Conservation (phyloP, 2,797 vertebrate species). For the Masticophis lateralis region DNA sequence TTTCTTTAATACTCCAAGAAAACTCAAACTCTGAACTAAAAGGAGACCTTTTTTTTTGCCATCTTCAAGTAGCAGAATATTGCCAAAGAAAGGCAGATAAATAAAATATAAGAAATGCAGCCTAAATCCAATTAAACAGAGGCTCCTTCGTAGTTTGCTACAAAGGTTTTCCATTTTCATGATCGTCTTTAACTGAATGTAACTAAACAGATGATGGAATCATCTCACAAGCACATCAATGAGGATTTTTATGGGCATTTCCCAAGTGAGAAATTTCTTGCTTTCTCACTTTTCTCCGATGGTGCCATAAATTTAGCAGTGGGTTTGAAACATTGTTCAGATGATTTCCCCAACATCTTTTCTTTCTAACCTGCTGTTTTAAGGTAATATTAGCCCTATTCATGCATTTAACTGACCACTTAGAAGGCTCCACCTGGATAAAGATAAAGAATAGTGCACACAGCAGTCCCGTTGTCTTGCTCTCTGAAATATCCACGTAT, state of each 20-base stretch:
- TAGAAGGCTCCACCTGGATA: not conserved
- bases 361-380: not conserved
- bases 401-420: not conserved
- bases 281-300: not conserved
- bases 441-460: not conserved
- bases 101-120: slow-evolving; percentile 17
- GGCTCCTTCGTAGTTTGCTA: slow-evolving; percentile 2
- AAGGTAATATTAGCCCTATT: not conserved
- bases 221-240: not conserved
- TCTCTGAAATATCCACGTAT: not conserved
- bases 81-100: slow-evolving; percentile 10
- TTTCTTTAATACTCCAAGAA: slow-evolving; percentile 3
- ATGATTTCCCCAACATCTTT: not conserved
- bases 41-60: not conserved
- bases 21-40: not conserved
- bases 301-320: not conserved
- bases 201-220: not conserved
- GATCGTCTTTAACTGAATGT: not conserved
- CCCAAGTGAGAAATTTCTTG: not conserved
- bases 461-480: not conserved
- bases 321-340: not conserved
- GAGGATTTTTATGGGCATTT: not conserved
- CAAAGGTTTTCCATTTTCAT: not conserved
- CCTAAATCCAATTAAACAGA: slow-evolving; percentile 4
- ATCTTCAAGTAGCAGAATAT: slow-evolving; percentile 9